Percentiles rank a stretch among this genome's conserved stretches.
These are phyloP conservation scores for Aspidapion aeneum DNA, from an alignment of 2,888 invertebrate genomes.

Conservation along the genomic window DNA sequence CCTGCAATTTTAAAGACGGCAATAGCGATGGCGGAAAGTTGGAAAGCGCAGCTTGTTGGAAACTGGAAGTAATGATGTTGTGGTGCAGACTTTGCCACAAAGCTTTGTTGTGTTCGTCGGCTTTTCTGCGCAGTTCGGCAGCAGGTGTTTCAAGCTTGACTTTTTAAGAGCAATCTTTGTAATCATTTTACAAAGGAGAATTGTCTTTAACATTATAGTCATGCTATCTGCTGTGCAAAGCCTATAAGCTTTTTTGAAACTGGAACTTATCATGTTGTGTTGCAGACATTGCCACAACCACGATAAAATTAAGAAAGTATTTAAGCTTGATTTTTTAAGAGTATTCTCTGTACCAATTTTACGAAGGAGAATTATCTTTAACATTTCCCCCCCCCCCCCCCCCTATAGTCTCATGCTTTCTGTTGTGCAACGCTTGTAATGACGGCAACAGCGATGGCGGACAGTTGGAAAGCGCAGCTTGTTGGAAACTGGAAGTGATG, in stretches of 20 bases:
- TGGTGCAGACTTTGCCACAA: slow-evolving; percentile 70
- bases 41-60: slow-evolving; percentile 54
- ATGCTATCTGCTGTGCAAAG: too few relatives aligned
- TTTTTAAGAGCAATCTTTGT: too few relatives aligned
- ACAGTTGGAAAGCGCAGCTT: slow-evolving; percentile 52
- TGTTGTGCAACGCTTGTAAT: slow-evolving; percentile 40
- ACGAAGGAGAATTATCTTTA: slow-evolving; percentile 22
- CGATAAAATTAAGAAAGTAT: too few relatives aligned
- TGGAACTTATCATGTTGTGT: too few relatives aligned
- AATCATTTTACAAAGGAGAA: too few relatives aligned
- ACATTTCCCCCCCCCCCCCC: slow-evolving; percentile 26
- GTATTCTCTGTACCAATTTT: too few relatives aligned
- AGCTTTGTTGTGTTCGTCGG: slow-evolving; percentile 93
- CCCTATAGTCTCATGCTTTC: slow-evolving; percentile 43
- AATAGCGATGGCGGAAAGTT: slow-evolving; percentile 52
- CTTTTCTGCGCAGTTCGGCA: slow-evolving; percentile 87
- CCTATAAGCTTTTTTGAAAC: too few relatives aligned
- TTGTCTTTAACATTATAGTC: too few relatives aligned
- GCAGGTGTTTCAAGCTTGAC: too few relatives aligned
- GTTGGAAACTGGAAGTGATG: slow-evolving; percentile 60
- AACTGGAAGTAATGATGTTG: slow-evolving; percentile 57
- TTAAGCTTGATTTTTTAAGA: too few relatives aligned
- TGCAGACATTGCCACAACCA: too few relatives aligned
- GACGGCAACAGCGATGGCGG: slow-evolving; percentile 52
- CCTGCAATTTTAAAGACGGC: slow-evolving; percentile 49